These are phyloP conservation scores for Allacma fusca DNA, from an alignment of 2,888 invertebrate species.

Conservation along the genomic window DNA sequence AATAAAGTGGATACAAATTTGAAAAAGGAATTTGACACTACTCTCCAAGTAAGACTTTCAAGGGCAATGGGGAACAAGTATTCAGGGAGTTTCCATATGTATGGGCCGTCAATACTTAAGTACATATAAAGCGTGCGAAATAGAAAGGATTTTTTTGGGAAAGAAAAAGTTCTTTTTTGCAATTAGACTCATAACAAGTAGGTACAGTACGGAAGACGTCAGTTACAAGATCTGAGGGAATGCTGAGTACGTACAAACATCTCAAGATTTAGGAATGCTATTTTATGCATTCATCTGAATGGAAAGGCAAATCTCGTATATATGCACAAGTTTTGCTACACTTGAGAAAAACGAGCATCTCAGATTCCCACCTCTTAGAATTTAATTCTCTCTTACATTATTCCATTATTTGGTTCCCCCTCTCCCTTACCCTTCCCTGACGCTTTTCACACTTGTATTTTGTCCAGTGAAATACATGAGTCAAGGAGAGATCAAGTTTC, in stretches of 20 bases:
- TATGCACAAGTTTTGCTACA: background rate
- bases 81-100: too few species aligned
- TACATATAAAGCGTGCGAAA: too few species aligned
- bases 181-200: too few species aligned
- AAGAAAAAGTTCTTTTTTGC: too few species aligned
- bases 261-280: too few species aligned
- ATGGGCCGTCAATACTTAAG: too few species aligned
- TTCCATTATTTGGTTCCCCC: background rate
- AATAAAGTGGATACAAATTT: background rate
- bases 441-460: background rate
- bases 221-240: too few species aligned
- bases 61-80: too few species aligned
- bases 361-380: constrained; percentile 4
- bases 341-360: background rate
- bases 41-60: too few species aligned
- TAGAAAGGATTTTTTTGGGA: too few species aligned
- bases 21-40: background rate
- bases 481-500: background rate
- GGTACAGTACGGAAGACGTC: too few species aligned
- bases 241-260: too few species aligned
- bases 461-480: background rate
- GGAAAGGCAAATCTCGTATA: background rate
- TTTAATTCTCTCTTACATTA: background rate
- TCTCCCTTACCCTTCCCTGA: background rate
- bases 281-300: background rate